Evolutionary conservation across 2,888 invertebrate genomes (phyloP).

Genomic region (Tholera decimalis): DNA sequence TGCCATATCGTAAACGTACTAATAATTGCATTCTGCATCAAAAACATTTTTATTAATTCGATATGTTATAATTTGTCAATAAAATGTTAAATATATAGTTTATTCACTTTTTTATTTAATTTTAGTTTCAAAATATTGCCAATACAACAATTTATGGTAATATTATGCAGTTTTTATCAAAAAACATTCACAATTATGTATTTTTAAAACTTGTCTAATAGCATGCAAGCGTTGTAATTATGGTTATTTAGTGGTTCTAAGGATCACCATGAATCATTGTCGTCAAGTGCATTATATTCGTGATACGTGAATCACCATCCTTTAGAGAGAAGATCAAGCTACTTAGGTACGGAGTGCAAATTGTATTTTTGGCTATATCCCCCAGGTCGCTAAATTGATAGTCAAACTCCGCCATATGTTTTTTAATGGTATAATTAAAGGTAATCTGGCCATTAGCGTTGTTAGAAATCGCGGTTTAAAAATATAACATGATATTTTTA

Average conservation of each 20-base stretch:
- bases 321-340: slow-evolving; percentile 18
- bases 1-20: slow-evolving; percentile 47
- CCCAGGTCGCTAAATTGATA: slow-evolving; percentile 79
- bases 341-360: slow-evolving; percentile 61
- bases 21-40: slow-evolving; percentile 55
- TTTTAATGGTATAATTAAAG: slow-evolving; percentile 61
- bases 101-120: slow-evolving; percentile 48
- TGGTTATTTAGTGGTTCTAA: slow-evolving; percentile 52
- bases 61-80: slow-evolving; percentile 58
- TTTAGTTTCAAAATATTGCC: slow-evolving; percentile 51
- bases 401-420: slow-evolving; percentile 64
- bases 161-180: slow-evolving; percentile 58
- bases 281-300: slow-evolving; percentile 65
- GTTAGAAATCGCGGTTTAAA: slow-evolving; percentile 19
- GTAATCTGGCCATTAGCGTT: slow-evolving; percentile 54
- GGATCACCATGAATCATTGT: slow-evolving; percentile 63
- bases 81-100: slow-evolving; percentile 57
- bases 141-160: slow-evolving; percentile 62
- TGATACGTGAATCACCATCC: slow-evolving; percentile 71
- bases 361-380: slow-evolving; percentile 83
- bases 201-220: slow-evolving; percentile 54
- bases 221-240: slow-evolving; percentile 52
- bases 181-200: slow-evolving; percentile 53
- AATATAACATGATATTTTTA: slow-evolving; percentile 34
- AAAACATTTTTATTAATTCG: slow-evolving; percentile 56